These are phyloP conservation scores for Brachymystax lenok DNA, from an alignment of 2,797 vertebrate species.

Conservation along the genomic window DNA sequence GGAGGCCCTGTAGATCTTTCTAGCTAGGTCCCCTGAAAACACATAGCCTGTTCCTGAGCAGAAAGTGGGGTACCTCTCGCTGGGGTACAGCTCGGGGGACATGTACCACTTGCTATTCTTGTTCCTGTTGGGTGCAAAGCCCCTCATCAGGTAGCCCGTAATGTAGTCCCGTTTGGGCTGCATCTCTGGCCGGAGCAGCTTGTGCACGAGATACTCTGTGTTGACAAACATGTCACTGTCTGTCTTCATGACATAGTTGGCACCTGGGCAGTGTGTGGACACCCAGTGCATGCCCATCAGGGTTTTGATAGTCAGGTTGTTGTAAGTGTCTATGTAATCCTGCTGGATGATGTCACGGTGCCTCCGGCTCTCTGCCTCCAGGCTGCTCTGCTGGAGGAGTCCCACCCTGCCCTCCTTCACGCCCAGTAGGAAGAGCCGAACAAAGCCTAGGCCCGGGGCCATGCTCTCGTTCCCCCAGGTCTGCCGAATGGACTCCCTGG, in stretches of 20 bases:
- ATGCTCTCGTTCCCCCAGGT: slow-evolving; percentile 94
- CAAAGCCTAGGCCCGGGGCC: slow-evolving; percentile 75
- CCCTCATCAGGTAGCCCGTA: slow-evolving; percentile 93
- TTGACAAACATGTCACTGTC: slow-evolving; percentile 99
- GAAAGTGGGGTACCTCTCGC: slow-evolving; percentile 92
- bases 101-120: slow-evolving; percentile 98
- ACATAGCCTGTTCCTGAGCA: slow-evolving; percentile 98
- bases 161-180: slow-evolving; percentile 86
- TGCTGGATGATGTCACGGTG: slow-evolving; percentile 93
- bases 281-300: slow-evolving; percentile 99
- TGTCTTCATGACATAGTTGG: slow-evolving; percentile 94
- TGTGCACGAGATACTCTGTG: slow-evolving; percentile 91
- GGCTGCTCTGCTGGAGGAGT: slow-evolving; percentile 76
- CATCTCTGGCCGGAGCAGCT: slow-evolving; percentile 86
- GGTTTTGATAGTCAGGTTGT: slow-evolving; percentile 95
- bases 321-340: slow-evolving; percentile 91
- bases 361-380: slow-evolving; percentile 86
- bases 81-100: slow-evolving; percentile 88
- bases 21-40: slow-evolving; percentile 91
- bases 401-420: slow-evolving; percentile 70
- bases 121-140: slow-evolving; percentile 89
- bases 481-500: slow-evolving; percentile 90
- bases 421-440: slow-evolving; percentile 90
- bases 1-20: slow-evolving; percentile 87
- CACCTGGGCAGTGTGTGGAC: slow-evolving; percentile 82